A percentile compares a stretch with the other conserved stretches of the same genome.
phyloP scores from a whole-genome alignment of 2,888 invertebrate species.

The Platycheirus albimanus region DNA sequence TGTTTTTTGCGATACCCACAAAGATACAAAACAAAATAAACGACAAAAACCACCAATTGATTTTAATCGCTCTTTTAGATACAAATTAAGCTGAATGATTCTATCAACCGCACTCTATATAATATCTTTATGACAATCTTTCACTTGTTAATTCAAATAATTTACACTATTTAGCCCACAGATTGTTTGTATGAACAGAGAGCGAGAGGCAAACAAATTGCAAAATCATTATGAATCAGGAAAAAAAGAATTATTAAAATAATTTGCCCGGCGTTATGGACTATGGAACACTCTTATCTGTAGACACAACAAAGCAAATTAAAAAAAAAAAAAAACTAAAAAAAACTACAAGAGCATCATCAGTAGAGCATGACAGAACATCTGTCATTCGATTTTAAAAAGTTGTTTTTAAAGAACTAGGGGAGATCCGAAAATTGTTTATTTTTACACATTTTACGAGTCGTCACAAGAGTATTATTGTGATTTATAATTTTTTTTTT shows the following conservation, averaged over 20 bases:
- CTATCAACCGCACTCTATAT: neutral
- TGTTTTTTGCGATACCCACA: no score
- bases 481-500: conserved; percentile 8
- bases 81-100: neutral
- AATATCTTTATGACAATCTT: conserved; percentile 4
- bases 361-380: conserved; percentile 47
- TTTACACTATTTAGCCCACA: neutral
- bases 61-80: conserved; percentile 17
- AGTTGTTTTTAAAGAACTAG: conserved; percentile 1
- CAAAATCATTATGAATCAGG: neutral
- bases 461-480: conserved; percentile 14
- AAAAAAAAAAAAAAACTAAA: neutral
- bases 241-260: neutral
- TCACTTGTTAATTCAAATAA: conserved; percentile 36
- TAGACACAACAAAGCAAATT: neutral
- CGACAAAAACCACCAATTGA: neutral
- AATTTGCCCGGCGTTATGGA: neutral
- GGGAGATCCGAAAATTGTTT: conserved; percentile 51
- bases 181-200: neutral
- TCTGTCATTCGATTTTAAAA: conserved; percentile 51
- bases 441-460: conserved; percentile 49
- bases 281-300: conserved; percentile 6
- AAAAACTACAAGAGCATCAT: neutral
- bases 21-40: neutral
- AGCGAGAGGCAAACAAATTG: neutral